These are phyloP conservation scores for Cremastobaeus sp. DNA, from an alignment of 2,888 invertebrate genomes.

Conservation along the genomic window DNA sequence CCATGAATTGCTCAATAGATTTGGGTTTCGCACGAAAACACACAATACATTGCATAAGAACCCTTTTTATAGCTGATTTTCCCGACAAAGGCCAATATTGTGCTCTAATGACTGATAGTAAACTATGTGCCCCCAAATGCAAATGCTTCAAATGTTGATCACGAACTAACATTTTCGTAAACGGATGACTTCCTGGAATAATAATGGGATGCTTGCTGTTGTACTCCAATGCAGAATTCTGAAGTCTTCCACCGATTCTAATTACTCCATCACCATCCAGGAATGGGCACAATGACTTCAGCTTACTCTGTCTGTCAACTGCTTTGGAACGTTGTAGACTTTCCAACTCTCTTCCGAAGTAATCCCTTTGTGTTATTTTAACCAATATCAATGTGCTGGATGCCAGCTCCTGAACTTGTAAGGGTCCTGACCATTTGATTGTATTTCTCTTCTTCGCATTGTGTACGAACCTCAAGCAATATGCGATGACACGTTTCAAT, in stretches of 20 bases:
- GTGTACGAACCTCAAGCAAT: not conserved
- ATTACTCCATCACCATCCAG: not conserved
- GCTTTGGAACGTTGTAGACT: not conserved
- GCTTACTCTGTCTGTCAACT: not conserved
- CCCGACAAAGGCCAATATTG: constrained; percentile 52
- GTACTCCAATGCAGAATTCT: not conserved
- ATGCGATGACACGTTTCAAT: not conserved
- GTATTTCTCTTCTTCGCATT: not conserved
- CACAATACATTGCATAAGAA: not conserved
- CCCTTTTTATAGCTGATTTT: constrained; percentile 13
- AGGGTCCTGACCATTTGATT: not conserved
- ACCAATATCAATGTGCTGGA: not conserved
- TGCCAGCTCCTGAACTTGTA: not conserved
- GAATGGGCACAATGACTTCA: not conserved
- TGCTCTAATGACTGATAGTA: constrained; percentile 28
- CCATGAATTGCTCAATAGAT: not conserved
- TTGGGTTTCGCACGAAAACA: not conserved
- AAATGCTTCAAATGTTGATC: constrained; percentile 20
- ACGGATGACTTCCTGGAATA: constrained; percentile 16
- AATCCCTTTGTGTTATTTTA: not conserved
- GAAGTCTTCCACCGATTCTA: not conserved
- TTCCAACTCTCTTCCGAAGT: not conserved
- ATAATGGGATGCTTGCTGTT: not conserved
- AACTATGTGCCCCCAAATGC: constrained; percentile 14
- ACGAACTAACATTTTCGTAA: constrained; percentile 21